Conservation (phyloP, 2,113 vertebrate genomes). For the Vanacampus margaritifer region DNA sequence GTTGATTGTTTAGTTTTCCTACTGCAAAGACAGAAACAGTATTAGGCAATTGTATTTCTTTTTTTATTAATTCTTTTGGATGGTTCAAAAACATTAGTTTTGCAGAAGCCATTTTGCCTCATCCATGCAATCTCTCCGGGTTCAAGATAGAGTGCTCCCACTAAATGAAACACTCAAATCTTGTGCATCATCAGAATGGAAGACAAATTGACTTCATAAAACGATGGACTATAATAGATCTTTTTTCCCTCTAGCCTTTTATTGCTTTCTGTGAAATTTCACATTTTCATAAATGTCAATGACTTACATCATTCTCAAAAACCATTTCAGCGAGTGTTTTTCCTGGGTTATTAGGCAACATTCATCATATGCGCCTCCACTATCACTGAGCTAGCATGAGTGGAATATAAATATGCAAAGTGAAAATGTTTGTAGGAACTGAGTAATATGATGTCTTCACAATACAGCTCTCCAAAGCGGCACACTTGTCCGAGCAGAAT, state of each 20-base stretch:
- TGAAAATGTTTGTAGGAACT: constrained; percentile 11
- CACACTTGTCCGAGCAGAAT: constrained; percentile 22
- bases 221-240: constrained; percentile 29
- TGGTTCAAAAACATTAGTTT: constrained; percentile 4
- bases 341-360: constrained; percentile 45
- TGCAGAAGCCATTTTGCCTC: constrained; percentile 18
- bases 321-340: constrained; percentile 41
- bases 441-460: not conserved
- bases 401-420: constrained; percentile 5
- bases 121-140: constrained; percentile 35
- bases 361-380: constrained; percentile 14
- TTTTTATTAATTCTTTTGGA: not conserved
- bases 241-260: constrained; percentile 17
- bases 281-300: constrained; percentile 66
- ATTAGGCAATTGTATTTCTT: not conserved
- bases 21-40: not conserved
- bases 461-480: constrained; percentile 3
- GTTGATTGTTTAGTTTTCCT: not conserved
- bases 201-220: constrained; percentile 41
- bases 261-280: constrained; percentile 53
- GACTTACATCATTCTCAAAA: constrained; percentile 52
- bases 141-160: constrained; percentile 8
- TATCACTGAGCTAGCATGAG: constrained; percentile 6
- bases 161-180: constrained; percentile 49
- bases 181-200: constrained; percentile 7